phyloP scores from a whole-genome alignment of 2,888 invertebrate genomes.

The Lochmaea capreae region DNA sequence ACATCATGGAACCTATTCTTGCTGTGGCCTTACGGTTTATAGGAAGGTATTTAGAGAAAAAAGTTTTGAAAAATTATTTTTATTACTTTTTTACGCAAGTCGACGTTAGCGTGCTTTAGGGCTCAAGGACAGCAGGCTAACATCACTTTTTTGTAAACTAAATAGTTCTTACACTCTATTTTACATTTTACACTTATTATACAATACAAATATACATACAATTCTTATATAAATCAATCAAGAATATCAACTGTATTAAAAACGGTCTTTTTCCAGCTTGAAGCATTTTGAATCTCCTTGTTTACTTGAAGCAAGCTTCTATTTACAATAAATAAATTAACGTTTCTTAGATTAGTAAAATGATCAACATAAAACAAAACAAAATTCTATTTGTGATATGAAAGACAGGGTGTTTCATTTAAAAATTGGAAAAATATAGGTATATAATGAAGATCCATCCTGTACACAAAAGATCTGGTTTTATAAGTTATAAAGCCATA shows the following conservation, averaged over 20 bases:
- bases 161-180: slow-evolving; percentile 32
- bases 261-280: background rate
- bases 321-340: background rate
- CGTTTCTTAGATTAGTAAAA: no score
- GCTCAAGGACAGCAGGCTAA: slow-evolving; percentile 50
- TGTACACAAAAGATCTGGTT: no score
- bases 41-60: background rate
- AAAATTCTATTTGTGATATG: no score
- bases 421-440: no score
- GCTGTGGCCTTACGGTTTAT: no score
- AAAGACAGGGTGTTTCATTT: no score
- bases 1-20: no score
- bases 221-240: slow-evolving; percentile 38
- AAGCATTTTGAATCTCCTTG: background rate
- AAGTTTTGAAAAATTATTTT: slow-evolving; percentile 32
- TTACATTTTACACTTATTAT: slow-evolving; percentile 39
- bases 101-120: slow-evolving; percentile 46
- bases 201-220: slow-evolving; percentile 48
- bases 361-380: no score
- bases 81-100: slow-evolving; percentile 35
- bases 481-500: no score
- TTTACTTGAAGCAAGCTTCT: background rate
- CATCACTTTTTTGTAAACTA: slow-evolving; percentile 42
- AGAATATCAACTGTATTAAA: slow-evolving; percentile 27
- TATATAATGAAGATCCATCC: no score